A percentile compares a stretch with the other conserved stretches of the same genome.
phyloP scores from a whole-genome alignment of 2,888 invertebrate species.

The Ametastegia equiseti region DNA sequence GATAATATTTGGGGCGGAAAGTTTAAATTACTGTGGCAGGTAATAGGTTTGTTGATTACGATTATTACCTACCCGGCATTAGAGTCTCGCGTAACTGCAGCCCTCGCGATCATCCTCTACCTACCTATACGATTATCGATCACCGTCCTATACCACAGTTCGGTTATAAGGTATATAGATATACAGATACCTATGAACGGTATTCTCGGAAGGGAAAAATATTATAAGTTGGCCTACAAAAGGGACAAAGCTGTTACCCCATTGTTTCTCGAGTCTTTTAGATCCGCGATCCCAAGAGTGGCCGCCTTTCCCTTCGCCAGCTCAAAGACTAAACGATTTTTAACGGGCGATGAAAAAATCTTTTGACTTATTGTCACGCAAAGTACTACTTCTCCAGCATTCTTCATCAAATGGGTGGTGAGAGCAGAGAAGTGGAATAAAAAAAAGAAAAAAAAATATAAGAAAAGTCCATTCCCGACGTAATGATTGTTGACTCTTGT shows the following conservation, averaged over 20 bases:
- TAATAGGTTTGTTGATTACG: slow-evolving; percentile 51
- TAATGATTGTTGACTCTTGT: background rate
- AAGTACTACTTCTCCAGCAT: background rate
- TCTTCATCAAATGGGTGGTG: background rate
- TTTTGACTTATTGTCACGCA: slow-evolving; percentile 35
- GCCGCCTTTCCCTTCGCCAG: slow-evolving; percentile 42
- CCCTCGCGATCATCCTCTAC: background rate
- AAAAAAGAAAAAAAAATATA: background rate
- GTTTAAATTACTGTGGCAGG: slow-evolving; percentile 46
- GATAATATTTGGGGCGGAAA: slow-evolving; percentile 45
- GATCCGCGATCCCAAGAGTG: slow-evolving; percentile 6
- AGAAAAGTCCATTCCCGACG: background rate
- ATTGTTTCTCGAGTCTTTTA: slow-evolving; percentile 45
- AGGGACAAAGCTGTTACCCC: slow-evolving; percentile 47
- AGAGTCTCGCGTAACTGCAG: slow-evolving; percentile 35
- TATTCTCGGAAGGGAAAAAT: slow-evolving; percentile 31
- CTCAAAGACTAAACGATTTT: slow-evolving; percentile 49
- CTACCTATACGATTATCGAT: slow-evolving; percentile 37
- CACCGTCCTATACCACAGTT: background rate
- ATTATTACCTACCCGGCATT: slow-evolving; percentile 43
- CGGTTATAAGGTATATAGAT: too few relatives aligned
- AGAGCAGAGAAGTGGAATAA: background rate
- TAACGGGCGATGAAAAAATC: slow-evolving; percentile 50
- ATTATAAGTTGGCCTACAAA: slow-evolving; percentile 39
- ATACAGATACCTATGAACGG: background rate